Percentiles rank a stretch among this genome's conserved stretches.
These are phyloP conservation scores for Apomyelois bistriatella DNA, from an alignment of 2,888 invertebrate species.

Conservation along the genomic window DNA sequence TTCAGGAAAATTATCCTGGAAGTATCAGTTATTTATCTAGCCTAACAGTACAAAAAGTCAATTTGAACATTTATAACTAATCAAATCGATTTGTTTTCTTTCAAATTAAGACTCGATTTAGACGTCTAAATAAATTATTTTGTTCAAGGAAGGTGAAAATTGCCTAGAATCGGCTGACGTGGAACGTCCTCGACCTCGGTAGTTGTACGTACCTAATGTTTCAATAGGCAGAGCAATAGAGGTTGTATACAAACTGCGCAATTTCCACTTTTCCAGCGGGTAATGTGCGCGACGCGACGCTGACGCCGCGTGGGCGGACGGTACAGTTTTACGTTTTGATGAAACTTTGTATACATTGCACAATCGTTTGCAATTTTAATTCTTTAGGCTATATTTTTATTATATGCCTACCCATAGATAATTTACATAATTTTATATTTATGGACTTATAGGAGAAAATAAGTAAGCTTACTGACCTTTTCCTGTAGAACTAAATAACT, in stretches of 20 bases:
- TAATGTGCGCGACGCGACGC: conserved; percentile 15
- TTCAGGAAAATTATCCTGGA: no score
- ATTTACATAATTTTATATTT: background rate
- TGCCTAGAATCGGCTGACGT: background rate
- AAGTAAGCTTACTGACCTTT: background rate
- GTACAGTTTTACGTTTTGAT: conserved; percentile 25
- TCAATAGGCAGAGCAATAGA: conserved; percentile 20
- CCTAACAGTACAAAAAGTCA: no score
- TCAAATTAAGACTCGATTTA: background rate
- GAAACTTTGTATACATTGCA: conserved; percentile 20
- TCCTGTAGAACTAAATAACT: background rate
- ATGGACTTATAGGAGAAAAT: no score
- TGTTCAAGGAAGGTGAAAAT: conserved; percentile 2
- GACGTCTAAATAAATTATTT: background rate
- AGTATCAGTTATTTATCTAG: no score
- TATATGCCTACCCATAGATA: background rate
- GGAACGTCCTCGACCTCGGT: conserved; percentile 8
- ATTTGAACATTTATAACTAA: no score
- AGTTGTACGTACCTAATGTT: conserved; percentile 22
- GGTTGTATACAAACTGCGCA: conserved; percentile 24
- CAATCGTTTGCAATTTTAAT: conserved; percentile 18
- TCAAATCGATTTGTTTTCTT: background rate
- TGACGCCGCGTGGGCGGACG: conserved; percentile 21
- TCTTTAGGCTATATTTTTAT: background rate
- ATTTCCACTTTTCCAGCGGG: conserved; percentile 14